Percentiles rank a stretch among this genome's conserved stretches.
These are phyloP conservation scores for Oncorhynchus mykiss DNA, from an alignment of 2,113 vertebrate genomes.

Conservation along the genomic window DNA sequence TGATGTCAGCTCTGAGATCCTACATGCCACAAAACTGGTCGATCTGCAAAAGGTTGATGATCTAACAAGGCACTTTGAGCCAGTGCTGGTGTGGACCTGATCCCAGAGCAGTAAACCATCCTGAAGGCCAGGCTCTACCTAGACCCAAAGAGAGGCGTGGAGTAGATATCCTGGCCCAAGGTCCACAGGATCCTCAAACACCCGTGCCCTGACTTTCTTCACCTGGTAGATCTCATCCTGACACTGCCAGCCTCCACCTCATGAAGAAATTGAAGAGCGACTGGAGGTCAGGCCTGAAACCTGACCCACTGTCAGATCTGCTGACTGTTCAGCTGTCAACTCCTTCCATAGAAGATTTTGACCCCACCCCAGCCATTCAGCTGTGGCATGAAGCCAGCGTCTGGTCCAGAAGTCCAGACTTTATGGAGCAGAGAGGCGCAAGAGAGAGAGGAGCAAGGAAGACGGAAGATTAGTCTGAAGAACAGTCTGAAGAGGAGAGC, in stretches of 20 bases:
- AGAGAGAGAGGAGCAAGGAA: too few species aligned
- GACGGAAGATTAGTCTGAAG: too few species aligned
- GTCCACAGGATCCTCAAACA: conserved; percentile 65
- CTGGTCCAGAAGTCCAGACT: too few species aligned
- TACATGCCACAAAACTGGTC: background rate
- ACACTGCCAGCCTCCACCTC: too few species aligned
- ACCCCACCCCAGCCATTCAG: conserved; percentile 58
- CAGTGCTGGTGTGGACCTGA: conserved; percentile 25
- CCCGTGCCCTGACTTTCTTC: conserved; percentile 68
- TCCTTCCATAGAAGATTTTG: conserved; percentile 62
- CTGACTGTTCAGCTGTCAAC: conserved; percentile 68
- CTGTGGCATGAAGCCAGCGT: conserved; percentile 9
- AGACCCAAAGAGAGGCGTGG: conserved; percentile 58
- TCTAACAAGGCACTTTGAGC: background rate
- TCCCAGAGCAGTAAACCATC: conserved; percentile 64
- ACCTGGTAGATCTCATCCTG: background rate
- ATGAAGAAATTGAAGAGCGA: too few species aligned
- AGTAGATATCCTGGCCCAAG: conserved; percentile 61
- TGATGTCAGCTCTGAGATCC: background rate
- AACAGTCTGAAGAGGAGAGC: too few species aligned
- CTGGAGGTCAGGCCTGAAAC: conserved; percentile 28
- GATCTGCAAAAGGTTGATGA: background rate
- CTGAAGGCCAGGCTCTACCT: conserved; percentile 69
- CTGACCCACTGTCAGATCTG: conserved; percentile 52
- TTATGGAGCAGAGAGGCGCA: too few species aligned